These are phyloP conservation scores for Protophormia terraenovae DNA, from an alignment of 2,888 invertebrate genomes.

Conservation along the genomic window DNA sequence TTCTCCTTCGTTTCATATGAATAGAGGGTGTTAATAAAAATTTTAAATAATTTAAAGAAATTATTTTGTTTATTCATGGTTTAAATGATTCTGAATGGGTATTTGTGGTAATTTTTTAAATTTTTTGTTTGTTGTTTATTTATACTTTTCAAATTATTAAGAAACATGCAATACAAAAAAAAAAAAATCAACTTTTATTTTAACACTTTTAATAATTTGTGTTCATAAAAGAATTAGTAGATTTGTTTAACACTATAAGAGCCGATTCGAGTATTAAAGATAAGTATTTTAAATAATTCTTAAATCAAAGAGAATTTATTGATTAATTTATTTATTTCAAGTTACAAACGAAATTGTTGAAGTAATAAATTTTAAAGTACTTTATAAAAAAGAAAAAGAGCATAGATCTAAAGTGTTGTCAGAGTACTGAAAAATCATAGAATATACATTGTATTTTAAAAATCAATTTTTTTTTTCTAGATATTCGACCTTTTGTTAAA, in stretches of 20 bases:
- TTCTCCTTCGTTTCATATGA: background rate
- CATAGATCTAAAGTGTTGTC: too few species aligned
- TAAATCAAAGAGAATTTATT: too few species aligned
- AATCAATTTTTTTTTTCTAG: too few species aligned
- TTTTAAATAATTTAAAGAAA: conserved; percentile 59
- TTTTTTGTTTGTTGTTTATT: background rate
- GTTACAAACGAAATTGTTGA: too few species aligned
- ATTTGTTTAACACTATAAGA: background rate
- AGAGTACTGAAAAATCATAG: too few species aligned
- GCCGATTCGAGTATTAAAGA: background rate
- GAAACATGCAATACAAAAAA: background rate
- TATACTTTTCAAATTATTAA: conserved; percentile 21
- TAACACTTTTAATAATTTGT: conserved; percentile 41
- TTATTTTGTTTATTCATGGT: background rate
- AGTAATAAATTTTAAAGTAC: too few species aligned
- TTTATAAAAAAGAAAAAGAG: too few species aligned
- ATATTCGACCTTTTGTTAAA: too few species aligned
- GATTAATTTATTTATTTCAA: too few species aligned
- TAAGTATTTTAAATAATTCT: background rate
- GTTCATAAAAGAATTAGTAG: background rate
- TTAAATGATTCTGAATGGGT: background rate
- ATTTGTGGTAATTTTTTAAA: conserved; percentile 8
- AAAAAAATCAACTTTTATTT: conserved; percentile 36
- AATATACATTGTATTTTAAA: too few species aligned
- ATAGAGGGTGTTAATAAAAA: conserved; percentile 57